phyloP scores from a whole-genome alignment of 2,888 invertebrate genomes.

The Fragum sueziense region DNA sequence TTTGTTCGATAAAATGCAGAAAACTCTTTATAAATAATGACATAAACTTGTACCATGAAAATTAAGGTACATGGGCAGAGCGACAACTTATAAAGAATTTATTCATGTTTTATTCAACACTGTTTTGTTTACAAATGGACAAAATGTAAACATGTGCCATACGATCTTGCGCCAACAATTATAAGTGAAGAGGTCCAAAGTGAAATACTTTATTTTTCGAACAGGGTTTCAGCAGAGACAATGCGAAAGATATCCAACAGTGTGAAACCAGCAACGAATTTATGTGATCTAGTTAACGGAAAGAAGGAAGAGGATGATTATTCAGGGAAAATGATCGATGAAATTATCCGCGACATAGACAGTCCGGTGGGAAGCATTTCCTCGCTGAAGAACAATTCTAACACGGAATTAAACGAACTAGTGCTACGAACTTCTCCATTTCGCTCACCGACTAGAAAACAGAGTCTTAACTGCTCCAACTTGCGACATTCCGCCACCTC shows the following conservation, averaged over 20 bases:
- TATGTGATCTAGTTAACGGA: neutral
- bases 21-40: no score
- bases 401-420: constrained; percentile 9
- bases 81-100: no score
- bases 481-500: constrained; percentile 9
- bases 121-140: no score
- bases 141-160: no score
- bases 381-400: constrained; percentile 11
- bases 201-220: no score
- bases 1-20: no score
- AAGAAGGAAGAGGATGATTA: neutral
- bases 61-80: no score
- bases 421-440: constrained; percentile 12
- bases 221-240: constrained; percentile 4
- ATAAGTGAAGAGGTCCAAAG: no score
- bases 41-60: no score
- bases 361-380: constrained; percentile 13
- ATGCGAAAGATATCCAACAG: constrained; percentile 9
- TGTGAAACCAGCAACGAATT: neutral
- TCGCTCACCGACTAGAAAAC: constrained; percentile 2
- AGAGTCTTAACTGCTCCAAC: neutral
- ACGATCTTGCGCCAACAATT: no score
- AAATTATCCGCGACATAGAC: constrained; percentile 13
- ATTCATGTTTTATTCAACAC: no score
- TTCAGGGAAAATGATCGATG: constrained; percentile 16